phyloP scores from a whole-genome alignment of 2,888 invertebrate genomes.

The Ashinkailepas kermadecensis region DNA sequence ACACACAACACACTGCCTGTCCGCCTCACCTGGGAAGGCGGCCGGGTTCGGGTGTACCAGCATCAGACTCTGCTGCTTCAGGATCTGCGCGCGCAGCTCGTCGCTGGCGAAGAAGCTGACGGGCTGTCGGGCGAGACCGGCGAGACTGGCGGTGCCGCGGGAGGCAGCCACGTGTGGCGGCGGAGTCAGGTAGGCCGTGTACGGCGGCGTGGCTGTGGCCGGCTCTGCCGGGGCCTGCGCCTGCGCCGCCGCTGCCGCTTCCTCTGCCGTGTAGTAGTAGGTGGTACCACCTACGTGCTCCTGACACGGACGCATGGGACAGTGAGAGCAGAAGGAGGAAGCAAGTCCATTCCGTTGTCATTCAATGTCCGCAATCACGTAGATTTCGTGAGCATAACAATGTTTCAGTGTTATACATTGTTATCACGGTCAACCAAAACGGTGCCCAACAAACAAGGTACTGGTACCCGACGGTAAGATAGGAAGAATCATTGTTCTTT shows the following conservation, averaged over 20 bases:
- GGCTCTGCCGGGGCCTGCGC: conserved; percentile 1
- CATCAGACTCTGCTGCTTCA: conserved; percentile 12
- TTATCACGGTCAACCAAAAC: too few relatives aligned
- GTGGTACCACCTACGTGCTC: conserved; percentile 35
- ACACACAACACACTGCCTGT: too few relatives aligned
- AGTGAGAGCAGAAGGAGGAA: too few relatives aligned
- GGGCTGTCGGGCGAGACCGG: conserved; percentile 26
- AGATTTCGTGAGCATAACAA: too few relatives aligned
- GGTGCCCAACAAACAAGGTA: too few relatives aligned
- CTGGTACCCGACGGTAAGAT: too few relatives aligned
- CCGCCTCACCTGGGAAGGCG: background rate
- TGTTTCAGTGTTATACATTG: too few relatives aligned
- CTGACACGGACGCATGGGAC: background rate
- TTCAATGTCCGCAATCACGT: too few relatives aligned
- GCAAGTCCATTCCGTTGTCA: too few relatives aligned
- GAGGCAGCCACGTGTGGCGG: conserved; percentile 26
- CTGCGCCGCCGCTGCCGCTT: conserved; percentile 24
- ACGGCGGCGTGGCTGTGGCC: conserved; percentile 20
- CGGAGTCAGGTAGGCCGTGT: conserved; percentile 26
- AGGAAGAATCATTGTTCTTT: too few relatives aligned
- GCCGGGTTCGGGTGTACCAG: conserved; percentile 12
- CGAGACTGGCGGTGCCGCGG: conserved; percentile 26
- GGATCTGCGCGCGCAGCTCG: conserved; percentile 23
- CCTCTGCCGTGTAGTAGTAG: conserved; percentile 35
- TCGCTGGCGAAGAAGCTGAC: conserved; percentile 26